These are phyloP conservation scores for Chymomyza procnemis DNA, from an alignment of 2,888 invertebrate genomes.

Conservation along the genomic window DNA sequence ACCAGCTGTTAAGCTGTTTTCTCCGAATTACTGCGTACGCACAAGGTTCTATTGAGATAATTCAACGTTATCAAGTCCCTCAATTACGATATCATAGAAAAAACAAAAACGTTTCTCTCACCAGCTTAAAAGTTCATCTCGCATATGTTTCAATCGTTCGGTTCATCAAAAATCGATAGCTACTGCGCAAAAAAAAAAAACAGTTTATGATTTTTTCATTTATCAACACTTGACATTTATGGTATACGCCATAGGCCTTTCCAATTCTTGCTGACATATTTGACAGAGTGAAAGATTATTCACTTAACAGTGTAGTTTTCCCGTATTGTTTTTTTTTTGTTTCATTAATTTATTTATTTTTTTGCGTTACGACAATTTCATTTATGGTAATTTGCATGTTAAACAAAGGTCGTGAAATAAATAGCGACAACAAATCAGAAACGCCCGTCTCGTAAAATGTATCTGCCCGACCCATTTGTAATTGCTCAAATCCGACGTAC, in stretches of 20 bases:
- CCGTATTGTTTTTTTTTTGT: background rate
- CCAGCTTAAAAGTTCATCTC: too few relatives aligned
- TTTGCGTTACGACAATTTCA: slow-evolving; percentile 59
- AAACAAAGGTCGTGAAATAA: slow-evolving; percentile 69
- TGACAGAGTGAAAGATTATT: slow-evolving; percentile 66
- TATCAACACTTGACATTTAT: slow-evolving; percentile 52
- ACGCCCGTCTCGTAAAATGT: slow-evolving; percentile 24
- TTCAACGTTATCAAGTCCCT: too few relatives aligned
- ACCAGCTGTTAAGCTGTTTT: too few relatives aligned
- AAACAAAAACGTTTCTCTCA: too few relatives aligned
- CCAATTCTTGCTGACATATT: slow-evolving; percentile 54
- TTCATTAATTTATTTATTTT: background rate
- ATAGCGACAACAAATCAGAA: slow-evolving; percentile 65
- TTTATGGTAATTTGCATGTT: slow-evolving; percentile 77
- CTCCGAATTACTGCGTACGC: too few relatives aligned
- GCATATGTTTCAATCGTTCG: background rate
- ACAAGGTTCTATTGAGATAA: too few relatives aligned
- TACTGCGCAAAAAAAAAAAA: background rate
- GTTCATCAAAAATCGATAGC: background rate
- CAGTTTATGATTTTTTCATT: slow-evolving; percentile 57
- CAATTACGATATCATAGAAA: too few relatives aligned
- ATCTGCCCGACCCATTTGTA: background rate
- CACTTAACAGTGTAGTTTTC: background rate
- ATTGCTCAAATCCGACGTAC: slow-evolving; percentile 33
- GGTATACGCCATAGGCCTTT: background rate